Base-by-base conservation (phyloP, 1,140 invertebrate genomes). In the Alviniconcha marisindica region DNA sequence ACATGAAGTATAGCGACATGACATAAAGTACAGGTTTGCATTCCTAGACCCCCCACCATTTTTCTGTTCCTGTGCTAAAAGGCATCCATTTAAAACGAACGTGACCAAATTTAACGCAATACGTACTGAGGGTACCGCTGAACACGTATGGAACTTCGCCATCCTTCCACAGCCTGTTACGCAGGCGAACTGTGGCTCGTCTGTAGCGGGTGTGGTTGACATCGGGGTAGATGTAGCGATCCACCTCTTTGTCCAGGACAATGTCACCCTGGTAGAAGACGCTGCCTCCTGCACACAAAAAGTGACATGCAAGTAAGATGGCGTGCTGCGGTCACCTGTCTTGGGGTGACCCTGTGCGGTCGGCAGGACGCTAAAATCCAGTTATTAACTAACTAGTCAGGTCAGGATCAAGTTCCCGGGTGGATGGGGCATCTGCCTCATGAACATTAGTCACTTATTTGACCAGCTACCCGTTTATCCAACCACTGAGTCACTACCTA, bases 71-170 rank as follows among this genome's bases (percentile, higher is more conserved):
- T n/a, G n/a, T n/a, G n/a, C n/a, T n/a, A n/a, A n/a, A n/a, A n/a
- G n/a, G n/a, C n/a, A n/a, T n/a, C n/a, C n/a, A n/a, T n/a, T n/a
- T n/a, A n/a, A n/a, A n/a, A n/a, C n/a, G n/a, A n/a, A n/a, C n/a
- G n/a, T n/a, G n/a, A 5, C 0, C 28, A 38, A 1, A 44, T 33
- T 38, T 74, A 74, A 36, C 2, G 2, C 15, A 42, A 33, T 28
- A 86, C 90, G 87, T 83, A 91, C 91, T 86, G 33, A 91, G 84
- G 33, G 54, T 42, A 5, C 81, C 44, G 36, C 77, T 85, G 77
- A 91, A 87, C 36, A 76, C 73, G 73, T 90, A 92, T n/a, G 87
- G 86, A 3, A 92, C 87, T 7, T 86, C 81, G 0, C 89, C 91
- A 33, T 89, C 83, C 40, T 84, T 79, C 91, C 91, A 92, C 33